Evolutionary conservation across 2,797 vertebrate genomes (phyloP).

Genomic region (Poliocrania exsul): DNA sequence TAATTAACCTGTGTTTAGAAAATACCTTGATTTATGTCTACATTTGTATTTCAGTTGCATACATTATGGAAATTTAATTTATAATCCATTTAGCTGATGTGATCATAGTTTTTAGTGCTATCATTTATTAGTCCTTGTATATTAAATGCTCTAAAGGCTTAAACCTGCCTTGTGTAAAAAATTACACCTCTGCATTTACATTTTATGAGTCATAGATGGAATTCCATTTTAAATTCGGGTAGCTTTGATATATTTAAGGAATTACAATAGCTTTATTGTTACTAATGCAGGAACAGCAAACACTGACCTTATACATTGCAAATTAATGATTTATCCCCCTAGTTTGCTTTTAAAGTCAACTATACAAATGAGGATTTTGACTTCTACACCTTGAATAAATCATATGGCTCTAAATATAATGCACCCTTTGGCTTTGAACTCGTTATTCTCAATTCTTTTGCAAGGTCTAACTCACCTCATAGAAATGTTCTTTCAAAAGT

Average conservation of each 20-base stretch:
- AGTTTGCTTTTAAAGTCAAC: constrained; percentile 71
- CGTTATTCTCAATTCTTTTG: constrained; percentile 56
- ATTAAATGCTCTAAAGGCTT: constrained; percentile 89
- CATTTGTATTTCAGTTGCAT: constrained; percentile 94
- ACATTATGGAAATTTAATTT: constrained; percentile 99
- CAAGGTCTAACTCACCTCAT: constrained; percentile 25
- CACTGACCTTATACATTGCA: constrained; percentile 71
- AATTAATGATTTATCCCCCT: constrained; percentile 72
- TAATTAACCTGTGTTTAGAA: constrained; percentile 99
- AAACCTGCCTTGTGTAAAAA: constrained; percentile 86
- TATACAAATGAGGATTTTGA: constrained; percentile 69
- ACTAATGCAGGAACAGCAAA: constrained; percentile 74
- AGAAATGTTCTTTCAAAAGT: constrained; percentile 48
- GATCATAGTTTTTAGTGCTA: constrained; percentile 93
- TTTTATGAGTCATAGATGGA: constrained; percentile 93
- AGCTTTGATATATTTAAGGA: constrained; percentile 73
- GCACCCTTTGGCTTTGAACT: constrained; percentile 66
- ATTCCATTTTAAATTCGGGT: constrained; percentile 88
- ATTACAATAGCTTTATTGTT: constrained; percentile 74
- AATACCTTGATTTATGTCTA: constrained; percentile 94
- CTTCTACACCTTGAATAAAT: constrained; percentile 72
- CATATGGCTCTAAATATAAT: constrained; percentile 35
- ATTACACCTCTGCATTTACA: constrained; percentile 88
- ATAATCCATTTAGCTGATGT: constrained; percentile 99
- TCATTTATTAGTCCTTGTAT: constrained; percentile 97